Evolutionary conservation across 2,888 invertebrate genomes (phyloP), one percentile per base, ranked within the genome.

Genomic region (Ormia ochracea): DNA sequence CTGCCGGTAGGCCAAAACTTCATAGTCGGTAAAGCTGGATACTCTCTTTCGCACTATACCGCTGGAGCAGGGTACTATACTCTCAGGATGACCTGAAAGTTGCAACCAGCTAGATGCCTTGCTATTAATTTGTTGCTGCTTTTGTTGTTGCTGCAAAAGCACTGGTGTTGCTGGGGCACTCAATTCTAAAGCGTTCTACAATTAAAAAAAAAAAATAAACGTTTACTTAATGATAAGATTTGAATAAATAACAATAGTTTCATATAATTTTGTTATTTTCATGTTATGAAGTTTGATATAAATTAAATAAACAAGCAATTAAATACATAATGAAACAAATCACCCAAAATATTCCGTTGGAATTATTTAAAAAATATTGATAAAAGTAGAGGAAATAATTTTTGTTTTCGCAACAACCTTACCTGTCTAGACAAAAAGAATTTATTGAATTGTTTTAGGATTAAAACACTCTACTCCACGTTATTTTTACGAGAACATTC

Each of bases 11-110:
- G 95, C 93, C 78, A 92, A 91, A 69, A 94, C 91, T 88, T 96
- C 96, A 21, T 93, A 93, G 84, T 94, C 94, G 83, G 94, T 94
- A 43, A 92, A 90, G 76, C 93, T 93, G 28, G 93, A 92, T 56
- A 96, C 93, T 83, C 96, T 94, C 90, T 98, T 98, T 94, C 98
- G 97, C 61, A 98, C 96, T 12, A 97, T 96, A 80, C 96, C 96
- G 9, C 96, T 96, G 1, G 97, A 96, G 0, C 97, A 97, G 4
- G 97, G 97, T 0, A 97, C 96, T 90, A 98, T 93, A 82, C 96
- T 96, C 83, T 97, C 97, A 72, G 95, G 94, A 90, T 98, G 98
- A 0, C 98, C 98, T 12, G 97, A 95, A 82, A 98, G 90, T 90
- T 98, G 98, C 90, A 98, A 95, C 97, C 97, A 98, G 14, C 90